phyloP scores from a whole-genome alignment of 2,797 vertebrate genomes.

The Clarias laeviceps region DNA sequence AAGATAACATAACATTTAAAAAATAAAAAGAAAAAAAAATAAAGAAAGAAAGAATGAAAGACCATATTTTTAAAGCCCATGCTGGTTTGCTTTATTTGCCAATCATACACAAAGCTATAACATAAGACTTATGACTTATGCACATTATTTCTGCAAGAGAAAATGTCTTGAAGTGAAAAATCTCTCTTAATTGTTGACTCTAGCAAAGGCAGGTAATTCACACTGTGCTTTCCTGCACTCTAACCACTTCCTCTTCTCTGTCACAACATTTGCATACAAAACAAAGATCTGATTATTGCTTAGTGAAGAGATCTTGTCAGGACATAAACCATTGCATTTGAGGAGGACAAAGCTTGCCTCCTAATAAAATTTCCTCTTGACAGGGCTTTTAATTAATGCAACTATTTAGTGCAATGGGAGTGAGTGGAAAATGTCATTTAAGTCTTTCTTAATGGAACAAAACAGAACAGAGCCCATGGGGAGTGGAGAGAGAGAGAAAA shows the following conservation, averaged over 20 bases:
- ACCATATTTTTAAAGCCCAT: neutral
- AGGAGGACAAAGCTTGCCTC: conserved; percentile 30
- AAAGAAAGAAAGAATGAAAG: too few relatives aligned
- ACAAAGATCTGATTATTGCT: conserved; percentile 56
- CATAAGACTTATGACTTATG: neutral
- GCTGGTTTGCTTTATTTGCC: neutral
- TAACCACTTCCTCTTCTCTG: conserved; percentile 23
- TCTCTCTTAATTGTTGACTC: neutral
- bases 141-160: neutral
- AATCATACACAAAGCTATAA: neutral
- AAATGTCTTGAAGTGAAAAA: neutral
- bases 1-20: conserved; percentile 1
- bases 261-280: conserved; percentile 50
- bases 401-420: conserved; percentile 45
- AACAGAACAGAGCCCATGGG: conserved; percentile 14
- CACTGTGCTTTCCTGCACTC: conserved; percentile 9
- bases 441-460: conserved; percentile 10
- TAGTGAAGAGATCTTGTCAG: conserved; percentile 38
- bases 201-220: neutral
- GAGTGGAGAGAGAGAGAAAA: conserved; percentile 12
- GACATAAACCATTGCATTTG: conserved; percentile 19
- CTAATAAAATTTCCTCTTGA: conserved; percentile 37
- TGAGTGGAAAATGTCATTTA: conserved; percentile 42
- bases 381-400: conserved; percentile 53
- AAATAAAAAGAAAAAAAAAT: neutral